These are phyloP conservation scores for Hesperia comma DNA, from an alignment of 2,888 invertebrate genomes.

Conservation along the genomic window DNA sequence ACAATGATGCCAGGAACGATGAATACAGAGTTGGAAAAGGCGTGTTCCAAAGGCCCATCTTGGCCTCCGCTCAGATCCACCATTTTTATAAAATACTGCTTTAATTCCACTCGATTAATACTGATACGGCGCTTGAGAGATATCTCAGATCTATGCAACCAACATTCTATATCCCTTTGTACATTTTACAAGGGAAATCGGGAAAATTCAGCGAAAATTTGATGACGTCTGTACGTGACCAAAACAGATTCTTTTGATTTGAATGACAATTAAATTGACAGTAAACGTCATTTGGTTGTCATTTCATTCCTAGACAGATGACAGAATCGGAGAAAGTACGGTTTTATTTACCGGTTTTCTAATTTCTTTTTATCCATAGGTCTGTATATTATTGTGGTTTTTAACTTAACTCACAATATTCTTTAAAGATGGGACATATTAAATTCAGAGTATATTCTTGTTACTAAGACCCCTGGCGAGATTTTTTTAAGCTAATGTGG, in stretches of 20 bases:
- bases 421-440: no score
- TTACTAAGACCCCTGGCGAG: no score
- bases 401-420: no score
- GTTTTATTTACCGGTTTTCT: no score
- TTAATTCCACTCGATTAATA: slow-evolving; percentile 52
- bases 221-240: slow-evolving; percentile 37
- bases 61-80: slow-evolving; percentile 92
- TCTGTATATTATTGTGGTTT: no score
- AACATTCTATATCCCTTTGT: slow-evolving; percentile 41
- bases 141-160: slow-evolving; percentile 47
- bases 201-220: slow-evolving; percentile 40
- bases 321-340: no score
- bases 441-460: no score
- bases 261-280: not conserved
- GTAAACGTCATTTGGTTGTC: slow-evolving; percentile 8
- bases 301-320: not conserved
- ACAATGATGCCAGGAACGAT: slow-evolving; percentile 93
- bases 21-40: slow-evolving; percentile 94
- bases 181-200: slow-evolving; percentile 38
- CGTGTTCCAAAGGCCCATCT: slow-evolving; percentile 92
- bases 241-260: slow-evolving; percentile 33
- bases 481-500: no score
- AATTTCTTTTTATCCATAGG: no score
- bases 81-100: slow-evolving; percentile 84
- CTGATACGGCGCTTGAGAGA: slow-evolving; percentile 46